Conservation (phyloP, 1,140 invertebrate genomes). For the Diabrotica virgifera region DNA sequence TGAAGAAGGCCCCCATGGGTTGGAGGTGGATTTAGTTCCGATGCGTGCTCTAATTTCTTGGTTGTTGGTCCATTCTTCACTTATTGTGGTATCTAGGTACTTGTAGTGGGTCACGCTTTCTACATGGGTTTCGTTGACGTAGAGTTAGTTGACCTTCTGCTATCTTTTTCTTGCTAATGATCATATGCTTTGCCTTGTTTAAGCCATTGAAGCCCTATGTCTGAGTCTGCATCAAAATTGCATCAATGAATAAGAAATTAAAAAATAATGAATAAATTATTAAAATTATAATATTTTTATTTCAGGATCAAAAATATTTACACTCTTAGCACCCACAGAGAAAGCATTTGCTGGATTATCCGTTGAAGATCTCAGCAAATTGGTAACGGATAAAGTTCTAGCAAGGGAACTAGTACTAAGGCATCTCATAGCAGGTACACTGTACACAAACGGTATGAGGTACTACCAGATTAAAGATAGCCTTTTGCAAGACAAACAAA, state of each 20-base stretch:
- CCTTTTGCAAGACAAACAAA: slow-evolving; percentile 61
- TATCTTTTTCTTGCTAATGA: no score
- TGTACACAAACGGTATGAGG: slow-evolving; percentile 80
- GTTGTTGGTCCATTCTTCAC: no score
- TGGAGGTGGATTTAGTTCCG: no score
- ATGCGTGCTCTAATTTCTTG: no score
- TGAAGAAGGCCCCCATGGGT: no score
- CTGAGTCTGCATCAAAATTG: no score
- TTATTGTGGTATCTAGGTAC: no score
- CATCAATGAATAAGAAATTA: not conserved
- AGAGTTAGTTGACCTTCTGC: no score
- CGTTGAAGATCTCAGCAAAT: slow-evolving; percentile 58
- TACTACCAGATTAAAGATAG: slow-evolving; percentile 80
- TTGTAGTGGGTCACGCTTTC: no score
- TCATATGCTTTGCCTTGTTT: no score
- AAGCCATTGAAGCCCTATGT: no score
- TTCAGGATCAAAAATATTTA: slow-evolving; percentile 75
- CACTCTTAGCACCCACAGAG: slow-evolving; percentile 81
- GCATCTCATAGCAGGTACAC: slow-evolving; percentile 71
- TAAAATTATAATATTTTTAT: slow-evolving; percentile 21
- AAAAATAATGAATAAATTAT: slow-evolving; percentile 4
- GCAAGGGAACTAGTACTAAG: slow-evolving; percentile 74
- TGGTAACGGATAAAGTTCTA: slow-evolving; percentile 58
- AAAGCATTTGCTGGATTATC: slow-evolving; percentile 70
- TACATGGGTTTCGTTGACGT: no score